phyloP scores from a whole-genome alignment of 2,113 vertebrate species.

The Trinectes maculatus region DNA sequence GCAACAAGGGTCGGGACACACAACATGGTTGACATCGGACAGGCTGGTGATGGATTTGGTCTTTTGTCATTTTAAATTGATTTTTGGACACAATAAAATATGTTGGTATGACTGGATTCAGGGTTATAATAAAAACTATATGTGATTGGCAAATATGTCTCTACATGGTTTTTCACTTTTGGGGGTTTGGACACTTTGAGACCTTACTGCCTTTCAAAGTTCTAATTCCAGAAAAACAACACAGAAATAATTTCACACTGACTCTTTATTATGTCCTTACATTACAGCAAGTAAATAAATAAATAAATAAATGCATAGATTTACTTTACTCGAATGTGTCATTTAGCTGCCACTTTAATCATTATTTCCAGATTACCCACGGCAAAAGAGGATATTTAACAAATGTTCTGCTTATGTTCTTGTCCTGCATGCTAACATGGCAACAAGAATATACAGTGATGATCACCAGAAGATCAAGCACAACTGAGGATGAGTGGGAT shows the following conservation, averaged over 20 bases:
- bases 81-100: neutral
- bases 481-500: too few relatives aligned
- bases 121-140: too few relatives aligned
- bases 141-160: too few relatives aligned
- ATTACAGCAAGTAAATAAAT: slow-evolving; percentile 17
- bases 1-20: neutral
- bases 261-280: slow-evolving; percentile 56
- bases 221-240: slow-evolving; percentile 9
- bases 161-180: neutral
- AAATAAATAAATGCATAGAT: slow-evolving; percentile 21
- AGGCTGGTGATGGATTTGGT: neutral
- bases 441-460: slow-evolving; percentile 31
- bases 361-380: neutral
- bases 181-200: too few relatives aligned
- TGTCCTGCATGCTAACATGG: slow-evolving; percentile 25
- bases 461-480: slow-evolving; percentile 11
- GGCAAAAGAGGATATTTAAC: slow-evolving; percentile 1
- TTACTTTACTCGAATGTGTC: neutral
- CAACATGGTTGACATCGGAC: neutral
- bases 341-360: slow-evolving; percentile 69
- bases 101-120: neutral
- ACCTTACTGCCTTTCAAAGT: neutral
- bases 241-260: slow-evolving; percentile 19
- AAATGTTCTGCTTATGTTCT: neutral
- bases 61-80: neutral